Conservation (phyloP, 2,113 vertebrate species). For the Siniperca knerii region DNA sequence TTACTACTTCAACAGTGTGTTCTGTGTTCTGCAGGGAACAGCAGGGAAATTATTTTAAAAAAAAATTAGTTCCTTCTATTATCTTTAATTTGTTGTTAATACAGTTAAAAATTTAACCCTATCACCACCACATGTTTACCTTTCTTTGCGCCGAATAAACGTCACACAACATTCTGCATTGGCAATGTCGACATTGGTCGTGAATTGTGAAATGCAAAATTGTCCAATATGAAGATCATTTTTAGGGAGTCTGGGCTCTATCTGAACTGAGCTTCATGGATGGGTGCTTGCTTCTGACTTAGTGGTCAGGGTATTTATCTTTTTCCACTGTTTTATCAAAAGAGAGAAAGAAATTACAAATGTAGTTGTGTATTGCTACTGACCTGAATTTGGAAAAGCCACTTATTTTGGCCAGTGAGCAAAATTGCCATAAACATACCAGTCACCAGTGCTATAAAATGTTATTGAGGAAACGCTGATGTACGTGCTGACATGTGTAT, state of each 20-base stretch:
- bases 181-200: not conserved
- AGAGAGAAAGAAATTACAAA: not conserved
- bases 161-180: not conserved
- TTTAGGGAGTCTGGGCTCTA: not conserved
- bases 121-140: not conserved
- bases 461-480: conserved; percentile 24
- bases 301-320: not conserved
- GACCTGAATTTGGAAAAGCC: not conserved
- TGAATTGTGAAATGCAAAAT: not conserved
- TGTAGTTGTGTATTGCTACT: not conserved
- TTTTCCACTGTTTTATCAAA: conserved; percentile 1
- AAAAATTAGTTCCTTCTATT: not conserved
- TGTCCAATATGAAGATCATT: not conserved
- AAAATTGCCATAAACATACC: not conserved
- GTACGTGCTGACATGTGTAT: not conserved
- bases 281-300: not conserved
- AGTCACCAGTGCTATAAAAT: conserved; percentile 13
- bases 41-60: not conserved
- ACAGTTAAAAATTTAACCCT: not conserved
- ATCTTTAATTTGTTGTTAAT: not conserved
- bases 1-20: conserved; percentile 12
- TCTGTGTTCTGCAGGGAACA: not conserved
- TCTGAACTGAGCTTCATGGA: not conserved
- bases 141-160: not conserved
- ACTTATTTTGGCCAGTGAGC: not conserved